Conservation (phyloP, 2,888 invertebrate genomes). For the Chaitophorus viminalis region DNA sequence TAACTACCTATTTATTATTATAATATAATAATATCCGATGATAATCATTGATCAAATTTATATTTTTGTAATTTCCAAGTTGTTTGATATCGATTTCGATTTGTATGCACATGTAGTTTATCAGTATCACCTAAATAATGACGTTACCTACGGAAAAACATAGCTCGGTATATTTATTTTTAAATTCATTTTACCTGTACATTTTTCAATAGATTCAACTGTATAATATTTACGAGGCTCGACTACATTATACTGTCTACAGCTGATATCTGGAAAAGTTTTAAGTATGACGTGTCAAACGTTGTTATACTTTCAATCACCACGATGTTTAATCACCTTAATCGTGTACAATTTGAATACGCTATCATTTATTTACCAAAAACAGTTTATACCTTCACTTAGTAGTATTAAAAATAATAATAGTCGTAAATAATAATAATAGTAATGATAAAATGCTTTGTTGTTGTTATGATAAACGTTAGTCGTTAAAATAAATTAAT, state of each 20-base stretch:
- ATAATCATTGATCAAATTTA: not conserved
- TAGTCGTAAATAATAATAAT: not conserved
- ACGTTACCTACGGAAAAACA: too few species aligned
- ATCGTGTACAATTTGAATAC: not conserved
- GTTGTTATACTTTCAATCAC: not conserved
- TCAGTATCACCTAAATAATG: too few species aligned
- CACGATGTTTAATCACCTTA: not conserved
- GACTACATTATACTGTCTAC: not conserved
- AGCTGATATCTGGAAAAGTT: not conserved
- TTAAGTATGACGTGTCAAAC: not conserved
- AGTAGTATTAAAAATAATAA: not conserved
- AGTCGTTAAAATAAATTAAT: constrained; percentile 45
- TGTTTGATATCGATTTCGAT: too few species aligned
- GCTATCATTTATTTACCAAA: not conserved
- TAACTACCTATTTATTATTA: too few species aligned
- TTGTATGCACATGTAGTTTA: too few species aligned
- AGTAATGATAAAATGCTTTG: not conserved
- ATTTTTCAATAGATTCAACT: not conserved
- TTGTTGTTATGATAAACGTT: constrained; percentile 29
- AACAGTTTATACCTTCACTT: not conserved
- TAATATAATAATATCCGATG: not conserved
- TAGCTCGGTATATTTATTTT: too few species aligned
- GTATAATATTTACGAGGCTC: not conserved
- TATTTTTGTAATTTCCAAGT: too few species aligned
- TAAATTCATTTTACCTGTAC: too few species aligned